Evolutionary conservation across 2,797 vertebrate species (phyloP).

Genomic region (Notolabrus celidotus): DNA sequence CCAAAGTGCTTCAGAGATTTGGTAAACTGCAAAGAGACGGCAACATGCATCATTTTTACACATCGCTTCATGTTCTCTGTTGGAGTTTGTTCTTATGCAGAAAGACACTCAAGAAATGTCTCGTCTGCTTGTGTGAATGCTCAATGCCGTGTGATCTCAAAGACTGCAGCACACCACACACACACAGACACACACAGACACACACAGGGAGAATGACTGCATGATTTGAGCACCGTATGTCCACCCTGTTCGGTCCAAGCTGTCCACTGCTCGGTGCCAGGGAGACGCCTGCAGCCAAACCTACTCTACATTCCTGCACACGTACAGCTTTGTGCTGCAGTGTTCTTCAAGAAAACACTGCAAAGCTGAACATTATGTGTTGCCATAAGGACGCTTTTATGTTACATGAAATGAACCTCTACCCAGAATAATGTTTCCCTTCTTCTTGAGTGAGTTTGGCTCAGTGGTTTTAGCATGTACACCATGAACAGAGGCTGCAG

Average conservation of each 20-base stretch:
- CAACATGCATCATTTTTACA: neutral
- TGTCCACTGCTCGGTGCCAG: constrained; percentile 62
- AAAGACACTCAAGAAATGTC: neutral
- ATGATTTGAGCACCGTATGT: constrained; percentile 71
- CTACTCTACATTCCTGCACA: constrained; percentile 41
- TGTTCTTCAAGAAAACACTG: neutral
- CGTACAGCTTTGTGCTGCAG: constrained; percentile 29
- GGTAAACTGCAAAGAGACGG: constrained; percentile 85
- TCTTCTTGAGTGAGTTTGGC: too few species aligned
- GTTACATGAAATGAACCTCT: neutral
- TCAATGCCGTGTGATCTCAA: constrained; percentile 11
- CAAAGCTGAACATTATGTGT: neutral
- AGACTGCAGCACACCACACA: constrained; percentile 19
- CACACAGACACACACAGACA: neutral
- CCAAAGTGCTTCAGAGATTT: constrained; percentile 96
- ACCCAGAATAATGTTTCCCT: too few species aligned
- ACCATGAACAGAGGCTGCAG: too few species aligned
- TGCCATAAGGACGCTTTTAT: neutral
- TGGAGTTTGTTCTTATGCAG: neutral
- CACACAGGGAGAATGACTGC: constrained; percentile 28
- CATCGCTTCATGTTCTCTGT: too few species aligned
- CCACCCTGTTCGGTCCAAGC: constrained; percentile 65
- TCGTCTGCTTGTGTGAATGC: neutral
- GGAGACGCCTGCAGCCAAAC: constrained; percentile 48
- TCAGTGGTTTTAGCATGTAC: too few species aligned